These are phyloP conservation scores for Drosophila trapezifrons DNA, from an alignment of 1,140 invertebrate genomes.

Conservation along the genomic window DNA sequence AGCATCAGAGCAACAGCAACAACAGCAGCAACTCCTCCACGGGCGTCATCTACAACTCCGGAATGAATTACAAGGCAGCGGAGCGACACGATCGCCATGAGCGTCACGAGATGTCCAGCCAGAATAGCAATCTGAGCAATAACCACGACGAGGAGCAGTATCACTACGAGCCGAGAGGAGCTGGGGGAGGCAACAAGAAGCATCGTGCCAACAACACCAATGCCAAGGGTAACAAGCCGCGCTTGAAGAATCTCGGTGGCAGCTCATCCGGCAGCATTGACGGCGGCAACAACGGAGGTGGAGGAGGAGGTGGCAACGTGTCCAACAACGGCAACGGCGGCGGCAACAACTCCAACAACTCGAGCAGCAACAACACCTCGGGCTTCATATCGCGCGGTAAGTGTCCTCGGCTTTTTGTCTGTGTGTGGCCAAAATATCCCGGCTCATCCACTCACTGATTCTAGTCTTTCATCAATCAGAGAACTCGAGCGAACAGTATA, in stretches of 20 bases:
- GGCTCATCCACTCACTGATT: conserved; percentile 73
- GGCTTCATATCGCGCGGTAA: conserved; percentile 83
- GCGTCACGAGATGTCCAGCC: conserved; percentile 80
- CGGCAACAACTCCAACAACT: conserved; percentile 60
- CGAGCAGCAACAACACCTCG: conserved; percentile 82
- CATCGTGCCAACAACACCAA: conserved; percentile 85
- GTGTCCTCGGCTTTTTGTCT: conserved; percentile 29
- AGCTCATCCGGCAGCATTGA: conserved; percentile 72
- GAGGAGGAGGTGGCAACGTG: conserved; percentile 27
- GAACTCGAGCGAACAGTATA: conserved; percentile 92
- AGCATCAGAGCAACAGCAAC: conserved; percentile 35
- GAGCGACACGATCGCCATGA: conserved; percentile 75
- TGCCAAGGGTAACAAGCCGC: conserved; percentile 82
- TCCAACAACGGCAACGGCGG: conserved; percentile 24
- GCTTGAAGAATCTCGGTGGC: conserved; percentile 79
- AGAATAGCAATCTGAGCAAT: conserved; percentile 78
- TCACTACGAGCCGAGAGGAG: conserved; percentile 62
- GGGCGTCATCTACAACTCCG: conserved; percentile 71
- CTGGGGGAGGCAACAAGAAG: conserved; percentile 81
- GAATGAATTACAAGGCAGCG: conserved; percentile 79
- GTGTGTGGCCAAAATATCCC: conserved; percentile 14
- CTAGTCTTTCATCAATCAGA: conserved; percentile 86
- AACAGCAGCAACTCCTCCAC: conserved; percentile 50
- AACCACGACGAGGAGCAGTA: conserved; percentile 69
- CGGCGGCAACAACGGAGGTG: conserved; percentile 32